Base-by-base conservation (phyloP, 2,113 vertebrate genomes). In the Porphyrio hochstetteri region DNA sequence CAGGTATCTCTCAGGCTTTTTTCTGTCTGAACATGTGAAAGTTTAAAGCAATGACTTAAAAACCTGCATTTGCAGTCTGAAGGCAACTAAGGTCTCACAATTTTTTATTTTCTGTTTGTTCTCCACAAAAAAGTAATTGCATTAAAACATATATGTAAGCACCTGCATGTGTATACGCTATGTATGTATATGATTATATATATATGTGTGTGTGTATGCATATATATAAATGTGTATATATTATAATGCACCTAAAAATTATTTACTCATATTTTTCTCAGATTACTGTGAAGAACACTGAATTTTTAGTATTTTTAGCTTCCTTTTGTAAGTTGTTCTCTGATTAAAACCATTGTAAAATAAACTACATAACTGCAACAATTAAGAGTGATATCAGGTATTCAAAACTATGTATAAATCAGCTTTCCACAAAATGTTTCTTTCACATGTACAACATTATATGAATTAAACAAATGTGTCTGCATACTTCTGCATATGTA, bases 161-260 rank as follows among this genome's bases (percentile, higher is more conserved):
- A 23, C 7, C 10, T 53, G 14, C 0, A 0, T 33, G 3, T 65
- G 1, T n/a, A 25, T 61, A 65, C 52, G n/a, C 27, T 46, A 60
- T 48, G 69, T 7, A 77, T 3, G 3, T 19, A 9, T 61, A 28
- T 23, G 8, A 57, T 3, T 77, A 74, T 60, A 20, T 36, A 44
- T 71, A 20, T 46, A 46, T 46, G 44, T 14, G 20, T 36, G 19
- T 28, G 5, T 27, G 3, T 53, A 5, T 24, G 12, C 11, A 40
- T 9, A 19, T 36, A 40, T 9, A 50, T 5, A 64, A 38, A 63
- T 31, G 9, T 82, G 42, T 38, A n/a, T 59, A n/a, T 50, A 52
- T 0, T 40, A 5, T 42, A 23, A 56, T 56, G 48, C 24, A 57
- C 23, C 3, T 68, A 42, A 28, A 35, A 79, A 44, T 31, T 33